Evolutionary conservation across 2,888 invertebrate genomes (phyloP).

Genomic region (Sarcophaga carnaria): DNA sequence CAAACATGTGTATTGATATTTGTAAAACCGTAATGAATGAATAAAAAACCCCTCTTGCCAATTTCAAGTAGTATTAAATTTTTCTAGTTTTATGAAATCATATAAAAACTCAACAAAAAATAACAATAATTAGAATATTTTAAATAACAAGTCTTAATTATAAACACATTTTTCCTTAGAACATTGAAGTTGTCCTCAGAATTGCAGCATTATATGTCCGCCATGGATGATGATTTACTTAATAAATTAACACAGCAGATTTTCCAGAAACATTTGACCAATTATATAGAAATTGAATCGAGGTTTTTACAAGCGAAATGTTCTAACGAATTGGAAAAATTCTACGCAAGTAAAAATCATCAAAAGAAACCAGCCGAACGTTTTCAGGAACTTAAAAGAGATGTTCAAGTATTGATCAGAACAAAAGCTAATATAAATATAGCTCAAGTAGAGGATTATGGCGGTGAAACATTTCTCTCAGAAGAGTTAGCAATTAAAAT

Average conservation of each 20-base stretch:
- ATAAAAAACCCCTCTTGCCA: no score
- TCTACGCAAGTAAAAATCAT: slow-evolving; percentile 96
- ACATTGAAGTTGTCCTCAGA: slow-evolving; percentile 89
- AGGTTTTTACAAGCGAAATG: slow-evolving; percentile 91
- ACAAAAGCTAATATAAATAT: slow-evolving; percentile 96
- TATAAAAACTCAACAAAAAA: no score
- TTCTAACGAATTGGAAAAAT: slow-evolving; percentile 88
- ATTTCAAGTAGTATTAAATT: no score
- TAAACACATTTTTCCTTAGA: slow-evolving; percentile 80
- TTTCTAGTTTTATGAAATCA: no score
- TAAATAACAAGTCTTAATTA: not conserved
- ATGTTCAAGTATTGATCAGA: slow-evolving; percentile 96
- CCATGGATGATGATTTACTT: slow-evolving; percentile 90
- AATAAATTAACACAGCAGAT: slow-evolving; percentile 90
- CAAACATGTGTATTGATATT: no score
- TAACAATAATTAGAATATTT: no score
- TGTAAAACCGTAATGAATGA: no score
- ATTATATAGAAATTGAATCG: slow-evolving; percentile 90
- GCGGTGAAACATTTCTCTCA: slow-evolving; percentile 97
- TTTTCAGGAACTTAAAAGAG: slow-evolving; percentile 95
- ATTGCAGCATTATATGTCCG: slow-evolving; percentile 88
- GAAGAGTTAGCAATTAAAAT: slow-evolving; percentile 96
- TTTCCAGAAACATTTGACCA: slow-evolving; percentile 90
- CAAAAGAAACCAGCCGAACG: slow-evolving; percentile 96
- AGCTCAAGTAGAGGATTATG: slow-evolving; percentile 96